These are phyloP conservation scores for Stomatorhinus walkeri DNA, from an alignment of 2,797 vertebrate species.

Conservation along the genomic window DNA sequence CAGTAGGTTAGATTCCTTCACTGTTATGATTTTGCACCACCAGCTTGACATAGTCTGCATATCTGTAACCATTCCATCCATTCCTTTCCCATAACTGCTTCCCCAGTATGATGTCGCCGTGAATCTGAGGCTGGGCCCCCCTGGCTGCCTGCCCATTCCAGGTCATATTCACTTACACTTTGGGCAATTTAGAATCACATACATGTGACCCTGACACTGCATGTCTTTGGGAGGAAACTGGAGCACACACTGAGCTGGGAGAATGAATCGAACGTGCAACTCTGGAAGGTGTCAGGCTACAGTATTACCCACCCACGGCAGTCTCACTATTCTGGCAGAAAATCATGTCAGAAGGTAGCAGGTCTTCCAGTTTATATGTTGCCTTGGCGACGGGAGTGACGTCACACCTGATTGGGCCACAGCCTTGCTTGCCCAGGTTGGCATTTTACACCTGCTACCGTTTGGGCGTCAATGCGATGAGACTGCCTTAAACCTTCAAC, in stretches of 20 bases:
- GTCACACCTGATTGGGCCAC: neutral
- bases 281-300: neutral
- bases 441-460: neutral
- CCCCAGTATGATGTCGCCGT: neutral
- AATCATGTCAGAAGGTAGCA: neutral
- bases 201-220: neutral
- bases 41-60: neutral
- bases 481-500: neutral
- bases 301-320: neutral
- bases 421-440: neutral
- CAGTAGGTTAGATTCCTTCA: neutral
- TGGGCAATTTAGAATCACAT: neutral
- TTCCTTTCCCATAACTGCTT: neutral
- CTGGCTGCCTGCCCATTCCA: neutral
- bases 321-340: neutral
- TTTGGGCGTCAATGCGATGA: neutral
- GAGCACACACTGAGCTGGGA: neutral
- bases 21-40: neutral
- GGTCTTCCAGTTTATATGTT: neutral
- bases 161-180: neutral
- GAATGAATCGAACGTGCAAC: neutral
- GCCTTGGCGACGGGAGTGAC: neutral
- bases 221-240: neutral
- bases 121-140: neutral
- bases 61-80: neutral